Evolutionary conservation across 2,888 invertebrate genomes (phyloP), one percentile per base, ranked within the genome.

Genomic region (Stenichneumon culpator): DNA sequence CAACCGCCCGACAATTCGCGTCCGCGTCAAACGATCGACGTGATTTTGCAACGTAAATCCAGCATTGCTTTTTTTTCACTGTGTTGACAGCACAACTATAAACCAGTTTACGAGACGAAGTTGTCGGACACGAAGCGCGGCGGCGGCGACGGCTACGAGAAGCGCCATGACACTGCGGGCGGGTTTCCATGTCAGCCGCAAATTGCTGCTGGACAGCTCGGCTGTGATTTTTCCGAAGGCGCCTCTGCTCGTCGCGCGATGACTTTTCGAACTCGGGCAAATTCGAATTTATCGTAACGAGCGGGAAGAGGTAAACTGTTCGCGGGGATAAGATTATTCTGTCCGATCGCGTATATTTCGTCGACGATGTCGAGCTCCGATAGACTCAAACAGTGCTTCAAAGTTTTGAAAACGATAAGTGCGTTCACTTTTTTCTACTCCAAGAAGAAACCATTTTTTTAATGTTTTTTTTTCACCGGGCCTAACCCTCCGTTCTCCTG

Each of bases 61-160:
- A 39, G 39, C 87, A 87, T 87, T 65, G 80, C 77, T 44, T 63
- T 19, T 36, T 50, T 69, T 19, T 63, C 78, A 82, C 79, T 87
- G 86, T 88, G 87, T 88, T 88, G 87, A 88, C 87, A 88, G 86
- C 77, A 63, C 44, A 79, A 22, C 74, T 52, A 67, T 63, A 28
- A 47, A 75, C 85, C 44, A 47, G 86, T 88, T 87, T 83, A 87
- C 69, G 79, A 47, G 44, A 87, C 84, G 87, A 88, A 88, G 88
- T 88, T 88, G 79, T 81, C 87, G 74, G 74, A 50, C 32, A 74
- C 39, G 39, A 52, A 65, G 75, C 54, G 54, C 72, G 47, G 36
- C 44, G 57, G 3, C 44, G 65, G 47, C 68, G 69, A 78, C 50
- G 44, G 28, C 54, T 60, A 25, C 47, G 60, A 57, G 73, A 47